Conservation (phyloP, 2,888 invertebrate species). For the Eurytoma adleriae region DNA sequence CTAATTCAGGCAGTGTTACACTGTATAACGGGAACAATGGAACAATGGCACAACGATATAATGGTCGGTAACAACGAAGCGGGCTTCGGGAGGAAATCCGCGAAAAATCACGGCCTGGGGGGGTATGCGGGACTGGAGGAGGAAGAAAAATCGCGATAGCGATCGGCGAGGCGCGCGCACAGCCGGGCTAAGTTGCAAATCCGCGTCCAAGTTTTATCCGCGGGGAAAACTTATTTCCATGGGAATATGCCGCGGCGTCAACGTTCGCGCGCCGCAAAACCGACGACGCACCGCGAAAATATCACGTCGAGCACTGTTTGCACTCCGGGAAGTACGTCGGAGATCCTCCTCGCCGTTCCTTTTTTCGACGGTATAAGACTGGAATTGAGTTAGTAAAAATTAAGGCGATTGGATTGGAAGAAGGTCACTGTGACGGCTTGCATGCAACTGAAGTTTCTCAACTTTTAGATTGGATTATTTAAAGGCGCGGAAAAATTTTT, state of each 20-base stretch:
- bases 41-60: constrained; percentile 5
- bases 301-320: constrained; percentile 4
- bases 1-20: background rate
- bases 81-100: constrained; percentile 18
- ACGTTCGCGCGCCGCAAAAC: constrained; percentile 2
- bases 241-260: constrained; percentile 35
- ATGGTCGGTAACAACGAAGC: constrained; percentile 14
- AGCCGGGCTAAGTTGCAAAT: constrained; percentile 34
- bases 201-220: constrained; percentile 41
- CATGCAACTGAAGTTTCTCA: background rate
- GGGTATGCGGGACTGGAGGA: background rate
- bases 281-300: constrained; percentile 1
- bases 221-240: constrained; percentile 44
- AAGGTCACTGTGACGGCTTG: background rate
- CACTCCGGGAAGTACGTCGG: constrained; percentile 2
- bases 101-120: constrained; percentile 1
- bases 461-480: background rate
- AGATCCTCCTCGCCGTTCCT: background rate
- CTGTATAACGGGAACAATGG: constrained; percentile 19
- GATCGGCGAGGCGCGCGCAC: background rate
- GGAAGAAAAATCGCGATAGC: constrained; percentile 28
- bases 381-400: background rate
- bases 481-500: no score
- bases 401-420: background rate
- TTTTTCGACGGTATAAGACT: background rate